phyloP scores from a whole-genome alignment of 2,797 vertebrate species.

The Lates japonicus region DNA sequence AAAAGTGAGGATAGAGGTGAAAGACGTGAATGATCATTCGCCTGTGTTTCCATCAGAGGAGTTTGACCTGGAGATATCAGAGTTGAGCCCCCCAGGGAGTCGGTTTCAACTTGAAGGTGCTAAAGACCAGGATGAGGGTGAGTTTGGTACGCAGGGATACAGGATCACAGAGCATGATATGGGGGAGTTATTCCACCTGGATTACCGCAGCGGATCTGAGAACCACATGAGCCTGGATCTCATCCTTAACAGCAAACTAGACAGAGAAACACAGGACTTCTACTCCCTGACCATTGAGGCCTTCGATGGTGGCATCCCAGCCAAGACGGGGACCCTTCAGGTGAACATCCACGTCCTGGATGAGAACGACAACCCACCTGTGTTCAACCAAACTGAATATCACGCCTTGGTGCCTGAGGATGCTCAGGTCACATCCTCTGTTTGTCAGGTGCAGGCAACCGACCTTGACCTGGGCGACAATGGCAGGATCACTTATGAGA shows the following conservation, averaged over 20 bases:
- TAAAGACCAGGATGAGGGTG: slow-evolving; percentile 88
- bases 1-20: slow-evolving; percentile 89
- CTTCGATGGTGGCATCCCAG: slow-evolving; percentile 92
- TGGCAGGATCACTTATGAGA: slow-evolving; percentile 87
- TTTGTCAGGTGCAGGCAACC: slow-evolving; percentile 89
- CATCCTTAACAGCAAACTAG: slow-evolving; percentile 86
- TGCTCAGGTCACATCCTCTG: slow-evolving; percentile 75
- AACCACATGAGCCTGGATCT: slow-evolving; percentile 84
- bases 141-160: slow-evolving; percentile 90
- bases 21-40: slow-evolving; percentile 93
- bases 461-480: slow-evolving; percentile 91
- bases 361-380: slow-evolving; percentile 94
- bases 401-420: slow-evolving; percentile 87
- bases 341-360: slow-evolving; percentile 89
- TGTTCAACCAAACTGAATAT: slow-evolving; percentile 90
- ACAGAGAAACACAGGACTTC: slow-evolving; percentile 86
- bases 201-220: slow-evolving; percentile 66
- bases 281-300: slow-evolving; percentile 90
- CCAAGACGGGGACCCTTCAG: slow-evolving; percentile 83
- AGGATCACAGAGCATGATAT: slow-evolving; percentile 79
- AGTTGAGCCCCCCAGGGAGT: slow-evolving; percentile 89
- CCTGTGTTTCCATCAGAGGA: slow-evolving; percentile 86
- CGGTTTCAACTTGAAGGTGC: slow-evolving; percentile 90
- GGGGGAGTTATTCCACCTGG: slow-evolving; percentile 78
- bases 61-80: slow-evolving; percentile 88